Percentiles rank a stretch among this genome's conserved stretches.
phyloP scores from a whole-genome alignment of 2,888 invertebrate genomes.

The Octodonta nipae region DNA sequence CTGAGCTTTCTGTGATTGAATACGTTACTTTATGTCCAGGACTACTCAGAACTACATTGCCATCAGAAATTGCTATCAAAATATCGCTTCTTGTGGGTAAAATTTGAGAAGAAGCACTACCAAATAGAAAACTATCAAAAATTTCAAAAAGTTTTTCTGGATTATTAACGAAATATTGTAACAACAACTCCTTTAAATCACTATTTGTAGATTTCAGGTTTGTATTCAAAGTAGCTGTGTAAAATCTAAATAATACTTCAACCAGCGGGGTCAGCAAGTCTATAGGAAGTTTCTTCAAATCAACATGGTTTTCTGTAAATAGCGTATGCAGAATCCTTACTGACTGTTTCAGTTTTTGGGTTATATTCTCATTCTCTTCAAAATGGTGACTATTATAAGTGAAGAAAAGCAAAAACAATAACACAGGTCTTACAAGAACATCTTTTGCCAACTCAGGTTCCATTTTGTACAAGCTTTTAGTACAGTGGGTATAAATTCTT shows the following conservation, averaged over 20 bases:
- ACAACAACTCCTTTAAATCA: conserved; percentile 22
- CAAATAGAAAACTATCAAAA: conserved; percentile 31
- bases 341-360: conserved; percentile 20
- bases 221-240: conserved; percentile 29
- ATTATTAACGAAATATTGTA: conserved; percentile 17
- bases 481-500: conserved; percentile 42
- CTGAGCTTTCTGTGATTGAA: conserved; percentile 24
- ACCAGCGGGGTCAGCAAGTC: conserved; percentile 34
- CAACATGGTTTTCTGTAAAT: conserved; percentile 21
- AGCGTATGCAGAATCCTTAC: conserved; percentile 22
- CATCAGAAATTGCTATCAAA: conserved; percentile 18
- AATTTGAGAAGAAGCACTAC: conserved; percentile 17
- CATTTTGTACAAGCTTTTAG: conserved; percentile 39
- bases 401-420: conserved; percentile 15
- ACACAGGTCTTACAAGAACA: conserved; percentile 28
- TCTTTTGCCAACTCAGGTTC: conserved; percentile 35
- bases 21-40: conserved; percentile 14
- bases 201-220: conserved; percentile 25
- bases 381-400: conserved; percentile 21
- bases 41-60: conserved; percentile 16
- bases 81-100: conserved; percentile 23
- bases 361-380: conserved; percentile 24
- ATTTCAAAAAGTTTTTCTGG: conserved; percentile 17
- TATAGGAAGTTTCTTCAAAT: conserved; percentile 26
- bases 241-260: conserved; percentile 36